A percentile compares a stretch with the other conserved stretches of the same genome.
phyloP scores from a whole-genome alignment of 2,113 vertebrate genomes.

The Channa argus region DNA sequence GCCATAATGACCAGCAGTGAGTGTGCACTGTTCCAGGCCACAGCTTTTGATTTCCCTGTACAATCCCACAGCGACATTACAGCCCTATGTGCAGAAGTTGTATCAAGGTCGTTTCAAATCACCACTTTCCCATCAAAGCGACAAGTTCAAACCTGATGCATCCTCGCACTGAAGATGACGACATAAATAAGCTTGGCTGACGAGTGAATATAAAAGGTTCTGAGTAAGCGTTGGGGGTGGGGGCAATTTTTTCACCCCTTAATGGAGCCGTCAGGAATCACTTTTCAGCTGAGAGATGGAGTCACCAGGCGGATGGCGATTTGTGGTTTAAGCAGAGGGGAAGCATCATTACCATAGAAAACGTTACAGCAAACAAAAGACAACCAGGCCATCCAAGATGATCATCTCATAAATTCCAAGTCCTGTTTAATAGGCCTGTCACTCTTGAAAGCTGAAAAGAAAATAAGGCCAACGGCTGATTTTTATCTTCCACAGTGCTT shows the following conservation, averaged over 20 bases:
- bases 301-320: constrained; percentile 57
- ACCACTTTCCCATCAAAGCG: constrained; percentile 45
- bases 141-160: constrained; percentile 70
- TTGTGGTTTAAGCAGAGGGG: constrained; percentile 67
- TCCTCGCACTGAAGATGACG: constrained; percentile 21
- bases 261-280: constrained; percentile 79
- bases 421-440: constrained; percentile 79
- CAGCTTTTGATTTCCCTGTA: constrained; percentile 41
- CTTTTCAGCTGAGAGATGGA: constrained; percentile 63
- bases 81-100: constrained; percentile 49
- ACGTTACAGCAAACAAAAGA: constrained; percentile 70
- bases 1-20: constrained; percentile 50
- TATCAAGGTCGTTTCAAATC: constrained; percentile 72
- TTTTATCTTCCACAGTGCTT: constrained; percentile 76
- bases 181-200: constrained; percentile 73
- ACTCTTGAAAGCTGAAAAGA: constrained; percentile 72
- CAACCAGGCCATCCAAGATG: constrained; percentile 79
- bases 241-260: constrained; percentile 53
- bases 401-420: constrained; percentile 80
- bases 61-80: constrained; percentile 33
- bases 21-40: constrained; percentile 44
- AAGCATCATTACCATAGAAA: constrained; percentile 81
- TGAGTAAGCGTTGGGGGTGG: constrained; percentile 41
- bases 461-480: constrained; percentile 71
- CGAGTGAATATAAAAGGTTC: constrained; percentile 55